Evolutionary conservation across 2,113 vertebrate species (phyloP), one percentile per base, ranked within the genome.

Genomic region (Mohoua ochrocephala): DNA sequence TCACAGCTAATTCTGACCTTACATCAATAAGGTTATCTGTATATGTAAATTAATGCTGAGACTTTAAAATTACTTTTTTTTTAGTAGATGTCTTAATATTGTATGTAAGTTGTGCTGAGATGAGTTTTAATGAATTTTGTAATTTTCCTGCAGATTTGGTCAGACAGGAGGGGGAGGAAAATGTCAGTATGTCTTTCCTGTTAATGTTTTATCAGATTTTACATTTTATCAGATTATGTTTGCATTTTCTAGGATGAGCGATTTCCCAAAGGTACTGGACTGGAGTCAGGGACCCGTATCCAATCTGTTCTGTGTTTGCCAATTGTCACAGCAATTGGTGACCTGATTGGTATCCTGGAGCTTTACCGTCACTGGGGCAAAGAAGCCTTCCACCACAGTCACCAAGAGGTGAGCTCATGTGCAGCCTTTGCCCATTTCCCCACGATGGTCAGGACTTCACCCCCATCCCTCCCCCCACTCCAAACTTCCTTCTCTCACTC

Each of bases 271-370:
- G 99, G 99, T 96, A 99, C 99, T 90, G 99, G 99, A 67, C 98
- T 99, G 97, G 99, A 99, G 96, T 99, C 99, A 96, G 99, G 99
- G 95, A 99, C 99, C 81, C 98, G 98, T 44, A 99, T 99, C 98
- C 98, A 99, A 97, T 99, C 99, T 95, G 99, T 99, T 94, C 98
- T 99, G 92, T 99, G 99, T 97, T 97, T 99, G 94, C 99, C 99
- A 56, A 99, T 99, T 87, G 98, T 99, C 97, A 99, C 99, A 73
- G 99, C 99, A 39, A 99, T 99, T 63, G 99, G 99, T 33, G 99
- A 99, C 94, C 98, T 99, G 96, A 99, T 99, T 61, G 99, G 99
- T 49, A 99, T 99, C 89, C 97, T 99, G 89, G 99, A 99, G 98
- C 98, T 99, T 69, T 98, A 99, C 84, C 98, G 99, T 71, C 98